Percentiles rank a stretch among this genome's conserved stretches.
Conservation (phyloP, 2,113 vertebrate species). For the Speoplatyrhinus poulsoni region DNA sequence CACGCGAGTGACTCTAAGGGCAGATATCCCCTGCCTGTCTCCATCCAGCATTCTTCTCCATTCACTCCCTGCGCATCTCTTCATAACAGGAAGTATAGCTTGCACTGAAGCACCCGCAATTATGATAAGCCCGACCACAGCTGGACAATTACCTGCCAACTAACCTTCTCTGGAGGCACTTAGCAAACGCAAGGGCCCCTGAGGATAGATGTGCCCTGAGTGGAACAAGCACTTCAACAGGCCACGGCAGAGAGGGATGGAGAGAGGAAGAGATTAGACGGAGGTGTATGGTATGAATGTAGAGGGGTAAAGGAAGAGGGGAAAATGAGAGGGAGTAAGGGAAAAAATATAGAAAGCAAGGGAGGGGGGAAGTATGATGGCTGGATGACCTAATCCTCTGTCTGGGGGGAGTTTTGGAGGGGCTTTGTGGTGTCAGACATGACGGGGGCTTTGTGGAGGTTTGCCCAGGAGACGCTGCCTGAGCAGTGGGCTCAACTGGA, state of each 20-base stretch:
- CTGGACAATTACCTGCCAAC: slow-evolving; percentile 79
- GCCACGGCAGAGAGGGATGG: slow-evolving; percentile 25
- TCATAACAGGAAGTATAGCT: slow-evolving; percentile 65
- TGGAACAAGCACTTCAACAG: slow-evolving; percentile 66
- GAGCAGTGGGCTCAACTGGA: slow-evolving; percentile 60
- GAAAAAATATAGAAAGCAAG: slow-evolving; percentile 53
- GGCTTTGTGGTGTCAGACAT: slow-evolving; percentile 66
- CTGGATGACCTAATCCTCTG: slow-evolving; percentile 76
- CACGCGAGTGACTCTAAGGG: too few relatives aligned
- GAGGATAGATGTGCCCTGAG: slow-evolving; percentile 66
- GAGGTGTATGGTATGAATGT: slow-evolving; percentile 43
- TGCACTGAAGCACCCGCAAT: slow-evolving; percentile 70
- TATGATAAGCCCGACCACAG: slow-evolving; percentile 73
- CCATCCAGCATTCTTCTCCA: slow-evolving; percentile 26
- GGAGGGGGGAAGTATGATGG: slow-evolving; percentile 69
- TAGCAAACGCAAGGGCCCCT: slow-evolving; percentile 73
- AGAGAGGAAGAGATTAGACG: background rate
- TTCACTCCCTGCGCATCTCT: slow-evolving; percentile 53
- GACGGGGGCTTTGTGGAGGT: slow-evolving; percentile 65
- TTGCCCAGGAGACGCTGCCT: slow-evolving; percentile 68
- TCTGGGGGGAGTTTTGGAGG: slow-evolving; percentile 69
- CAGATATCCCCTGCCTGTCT: slow-evolving; percentile 2
- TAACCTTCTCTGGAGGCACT: slow-evolving; percentile 78
- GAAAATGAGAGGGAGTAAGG: slow-evolving; percentile 36
- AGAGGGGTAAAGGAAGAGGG: background rate